Percentiles rank a stretch among this genome's conserved stretches.
Conservation (phyloP, 2,888 invertebrate genomes). For the Prosopocoilus inquinatus region DNA sequence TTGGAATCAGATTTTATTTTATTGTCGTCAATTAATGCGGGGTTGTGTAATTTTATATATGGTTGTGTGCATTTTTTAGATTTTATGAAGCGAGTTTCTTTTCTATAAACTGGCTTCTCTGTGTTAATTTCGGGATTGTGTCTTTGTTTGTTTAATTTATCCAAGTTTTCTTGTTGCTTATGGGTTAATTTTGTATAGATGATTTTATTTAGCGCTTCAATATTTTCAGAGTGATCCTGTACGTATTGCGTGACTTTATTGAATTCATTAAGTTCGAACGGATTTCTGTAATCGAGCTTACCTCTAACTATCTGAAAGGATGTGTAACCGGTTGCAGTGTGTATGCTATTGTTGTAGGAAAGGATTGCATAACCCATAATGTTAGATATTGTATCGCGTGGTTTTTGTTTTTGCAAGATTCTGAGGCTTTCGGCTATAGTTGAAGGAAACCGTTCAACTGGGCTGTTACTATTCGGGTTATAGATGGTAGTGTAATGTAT, state of each 20-base stretch:
- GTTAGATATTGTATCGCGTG: neutral
- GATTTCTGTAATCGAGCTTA: constrained; percentile 16
- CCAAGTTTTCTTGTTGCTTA: constrained; percentile 7
- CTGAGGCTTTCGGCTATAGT: constrained; percentile 23
- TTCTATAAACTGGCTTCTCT: neutral
- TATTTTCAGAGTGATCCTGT: constrained; percentile 5
- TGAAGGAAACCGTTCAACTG: constrained; percentile 25
- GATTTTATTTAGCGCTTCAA: neutral
- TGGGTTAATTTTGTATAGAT: neutral
- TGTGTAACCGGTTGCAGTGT: constrained; percentile 20
- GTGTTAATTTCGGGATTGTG: neutral
- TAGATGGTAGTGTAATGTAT: constrained; percentile 23
- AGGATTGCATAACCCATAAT: constrained; percentile 10
- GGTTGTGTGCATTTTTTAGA: neutral
- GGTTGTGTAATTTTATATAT: constrained; percentile 2
- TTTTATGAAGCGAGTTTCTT: constrained; percentile 4
- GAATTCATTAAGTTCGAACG: constrained; percentile 9
- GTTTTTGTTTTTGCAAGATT: constrained; percentile 8
- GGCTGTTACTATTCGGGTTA: constrained; percentile 25
- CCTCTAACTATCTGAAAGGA: constrained; percentile 18
- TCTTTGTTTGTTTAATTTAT: neutral
- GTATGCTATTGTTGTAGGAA: constrained; percentile 20
- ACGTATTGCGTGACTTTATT: constrained; percentile 2
- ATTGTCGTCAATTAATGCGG: neutral
- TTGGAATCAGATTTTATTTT: constrained; percentile 2